A percentile compares a stretch with the other conserved stretches of the same genome.
Evolutionary conservation across 2,888 invertebrate species (phyloP).

Genomic region (Cordylochernes scorpioides): DNA sequence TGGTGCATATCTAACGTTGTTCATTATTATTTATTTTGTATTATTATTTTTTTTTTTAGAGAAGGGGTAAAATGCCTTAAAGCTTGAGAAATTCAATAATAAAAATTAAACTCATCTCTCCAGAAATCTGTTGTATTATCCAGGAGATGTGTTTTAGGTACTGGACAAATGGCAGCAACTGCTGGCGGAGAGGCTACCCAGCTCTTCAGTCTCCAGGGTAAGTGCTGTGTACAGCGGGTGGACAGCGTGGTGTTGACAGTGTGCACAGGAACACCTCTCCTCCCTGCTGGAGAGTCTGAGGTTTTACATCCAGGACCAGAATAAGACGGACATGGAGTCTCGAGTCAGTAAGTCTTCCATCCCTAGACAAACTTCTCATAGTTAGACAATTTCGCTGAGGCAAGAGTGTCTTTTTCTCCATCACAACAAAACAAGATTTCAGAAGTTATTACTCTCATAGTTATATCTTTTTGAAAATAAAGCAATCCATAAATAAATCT

Average conservation of each 20-base stretch:
- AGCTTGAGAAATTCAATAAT: not conserved
- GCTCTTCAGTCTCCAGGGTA: not conserved
- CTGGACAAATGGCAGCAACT: too few relatives aligned
- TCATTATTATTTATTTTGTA: too few relatives aligned
- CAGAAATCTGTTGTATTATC: too few relatives aligned
- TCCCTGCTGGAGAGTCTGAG: conserved; percentile 48
- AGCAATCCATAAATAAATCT: too few relatives aligned
- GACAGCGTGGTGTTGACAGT: too few relatives aligned
- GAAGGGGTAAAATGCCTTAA: not conserved
- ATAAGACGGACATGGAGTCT: conserved; percentile 39
- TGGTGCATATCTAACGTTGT: too few relatives aligned
- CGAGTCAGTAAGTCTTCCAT: conserved; percentile 18
- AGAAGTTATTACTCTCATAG: too few relatives aligned
- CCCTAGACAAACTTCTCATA: not conserved
- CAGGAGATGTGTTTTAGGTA: too few relatives aligned
- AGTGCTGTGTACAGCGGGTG: not conserved
- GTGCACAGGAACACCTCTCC: conserved; percentile 45
- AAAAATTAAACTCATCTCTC: too few relatives aligned
- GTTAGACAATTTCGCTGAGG: not conserved
- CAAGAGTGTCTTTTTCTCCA: not conserved
- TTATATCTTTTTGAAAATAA: too few relatives aligned
- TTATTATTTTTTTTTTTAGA: not conserved
- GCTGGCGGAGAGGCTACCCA: too few relatives aligned
- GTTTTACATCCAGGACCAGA: conserved; percentile 59
- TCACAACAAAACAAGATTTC: too few relatives aligned